Evolutionary conservation across 2,113 vertebrate genomes (phyloP), one percentile per base, ranked within the genome.

Genomic region (Solea senegalensis): DNA sequence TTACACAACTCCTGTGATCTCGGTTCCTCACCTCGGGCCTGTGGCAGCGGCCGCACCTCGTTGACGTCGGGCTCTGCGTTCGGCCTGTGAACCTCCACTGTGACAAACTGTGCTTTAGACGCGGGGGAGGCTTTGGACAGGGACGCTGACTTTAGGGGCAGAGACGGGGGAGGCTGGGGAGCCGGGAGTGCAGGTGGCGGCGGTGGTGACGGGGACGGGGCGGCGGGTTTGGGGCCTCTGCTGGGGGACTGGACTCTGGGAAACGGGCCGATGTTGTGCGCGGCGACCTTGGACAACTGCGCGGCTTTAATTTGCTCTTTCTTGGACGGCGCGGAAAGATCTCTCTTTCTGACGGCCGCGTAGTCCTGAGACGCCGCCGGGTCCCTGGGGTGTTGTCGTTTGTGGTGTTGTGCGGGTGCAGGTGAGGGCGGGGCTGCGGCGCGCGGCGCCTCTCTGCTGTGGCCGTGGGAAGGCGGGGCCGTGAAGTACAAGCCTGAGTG

Each of bases 1-100:
- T 34, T 34, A 21, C 5, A 34, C 34, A 34, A 7, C 41, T 13
- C 39, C 9, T 1, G 6, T 4, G 27, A 16, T 21, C 28, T 9
- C 0, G 0, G 4, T 21, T 68, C 48, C 89, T 92, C 90, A 97
- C 98, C 95, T 96, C 96, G 92, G 1, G 95, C 90, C 84, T 97
- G 96, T 34, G 97, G 97, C 69, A 99, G 90, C 0, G 95, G 94
- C 28, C 96, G 94, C 65, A 98, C 96, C 93, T 98, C 97, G 0
- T 99, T 99, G 86, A 98, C 95, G 0, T 98, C 97, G 0, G 97
- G 97, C 86, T 99, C 97, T 0, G 95, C 95, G 81, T 98, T 97
- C 1, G 95, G 96, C 26, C 94, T 95, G 90, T 98, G 97, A 9
- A 99, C 96, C 89, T 98, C 97, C 88, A 99, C 97, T 89, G 95